Base-by-base conservation (phyloP, 2,888 invertebrate species). In the Orthosia gracilis region DNA sequence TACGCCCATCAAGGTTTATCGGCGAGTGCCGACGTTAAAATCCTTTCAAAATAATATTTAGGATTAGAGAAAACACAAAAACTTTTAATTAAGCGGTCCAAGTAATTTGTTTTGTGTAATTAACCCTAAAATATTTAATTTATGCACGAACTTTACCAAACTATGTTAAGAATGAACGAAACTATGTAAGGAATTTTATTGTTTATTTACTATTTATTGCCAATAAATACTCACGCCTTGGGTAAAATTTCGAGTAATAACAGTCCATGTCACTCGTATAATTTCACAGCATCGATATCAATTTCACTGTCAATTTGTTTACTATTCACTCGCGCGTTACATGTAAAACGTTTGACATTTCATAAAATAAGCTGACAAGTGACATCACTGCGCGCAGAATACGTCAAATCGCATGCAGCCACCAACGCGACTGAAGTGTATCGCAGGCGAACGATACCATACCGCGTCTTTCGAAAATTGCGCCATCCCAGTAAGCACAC, bases 381-480 rank as follows among this genome's bases (percentile, higher is more conserved):
- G 96, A 96, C 96, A 96, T 96, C 96, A 94, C 95, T 92, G 91
- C 94, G 92, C 96, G 94, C 96, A 92, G 93, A 96, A 96, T 96
- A 96, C 96, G 96, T 96, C 96, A 96, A 96, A 96, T 96, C 96
- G 95, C 96, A 94, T 95, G 95, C 95, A 95, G 95, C 95, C 95
- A 96, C 95, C 90, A 96, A 96, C 96, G 96, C 96, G 97, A 97
- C 97, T 97, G 97, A 97, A 96, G 96, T 97, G 94, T 96, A 96
- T 94, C 94, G 94, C 96, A 94, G 94, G 94, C 96, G 96, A 95
- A 94, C 96, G 94, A 95, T 94, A 95, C 96, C 95, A 95, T 94
- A 96, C 96, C 96, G 96, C 96, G 96, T 96, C 96, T 96, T 96
- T 96, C 96, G 97, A 97, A 97, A 97, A 97, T 97, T 97, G 96